Evolutionary conservation across 2,113 vertebrate species (phyloP).

Genomic region (Gila orcuttii): DNA sequence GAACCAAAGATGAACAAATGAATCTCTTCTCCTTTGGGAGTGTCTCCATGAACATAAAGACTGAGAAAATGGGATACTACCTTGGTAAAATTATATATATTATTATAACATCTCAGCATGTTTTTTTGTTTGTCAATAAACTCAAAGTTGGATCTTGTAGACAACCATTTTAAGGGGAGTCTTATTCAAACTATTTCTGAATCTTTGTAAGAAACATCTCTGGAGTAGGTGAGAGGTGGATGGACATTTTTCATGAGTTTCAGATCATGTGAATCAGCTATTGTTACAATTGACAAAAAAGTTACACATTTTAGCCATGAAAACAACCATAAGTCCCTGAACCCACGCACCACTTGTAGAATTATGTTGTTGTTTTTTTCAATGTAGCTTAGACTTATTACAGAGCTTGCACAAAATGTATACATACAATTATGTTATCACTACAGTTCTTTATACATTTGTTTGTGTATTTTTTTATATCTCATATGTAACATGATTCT

Average conservation of each 20-base stretch:
- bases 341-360: background rate
- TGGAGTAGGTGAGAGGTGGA: background rate
- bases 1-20: constrained; percentile 69
- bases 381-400: background rate
- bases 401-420: background rate
- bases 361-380: too few species aligned
- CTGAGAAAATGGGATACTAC: constrained; percentile 67
- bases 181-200: background rate
- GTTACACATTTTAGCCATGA: background rate
- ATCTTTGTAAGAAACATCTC: background rate
- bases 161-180: background rate
- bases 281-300: background rate
- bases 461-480: background rate
- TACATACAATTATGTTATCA: background rate
- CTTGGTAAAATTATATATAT: constrained; percentile 58
- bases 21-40: constrained; percentile 67
- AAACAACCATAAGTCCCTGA: background rate
- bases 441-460: background rate
- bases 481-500: background rate
- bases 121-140: background rate
- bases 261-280: background rate
- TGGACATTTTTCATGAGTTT: constrained; percentile 1
- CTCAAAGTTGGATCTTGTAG: background rate
- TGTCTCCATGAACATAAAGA: constrained; percentile 68
- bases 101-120: background rate